Conservation (phyloP, 2,797 vertebrate genomes). For the Myotis findleyi region DNA sequence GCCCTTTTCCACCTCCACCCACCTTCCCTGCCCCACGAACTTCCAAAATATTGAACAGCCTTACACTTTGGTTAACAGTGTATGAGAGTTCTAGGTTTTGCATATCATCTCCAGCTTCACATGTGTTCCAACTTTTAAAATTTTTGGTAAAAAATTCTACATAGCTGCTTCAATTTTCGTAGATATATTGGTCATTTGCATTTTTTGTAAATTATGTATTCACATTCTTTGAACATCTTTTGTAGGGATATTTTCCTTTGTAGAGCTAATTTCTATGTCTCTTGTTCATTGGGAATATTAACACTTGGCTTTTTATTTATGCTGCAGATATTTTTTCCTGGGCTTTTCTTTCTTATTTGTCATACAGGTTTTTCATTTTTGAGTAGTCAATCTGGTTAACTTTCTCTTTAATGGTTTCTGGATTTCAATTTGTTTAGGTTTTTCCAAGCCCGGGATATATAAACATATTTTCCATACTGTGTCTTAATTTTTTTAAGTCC, state of each 20-base stretch:
- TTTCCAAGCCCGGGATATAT: not conserved
- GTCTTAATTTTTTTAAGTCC: not conserved
- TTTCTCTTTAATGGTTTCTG: not conserved
- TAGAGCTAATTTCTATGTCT: not conserved
- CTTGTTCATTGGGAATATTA: no score
- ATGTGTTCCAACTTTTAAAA: not conserved
- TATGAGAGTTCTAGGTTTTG: not conserved
- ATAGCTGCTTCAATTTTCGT: not conserved
- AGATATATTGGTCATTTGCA: not conserved
- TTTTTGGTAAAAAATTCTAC: not conserved
- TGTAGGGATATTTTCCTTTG: not conserved
- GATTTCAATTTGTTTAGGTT: not conserved
- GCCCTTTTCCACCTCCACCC: no score
- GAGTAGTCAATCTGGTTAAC: not conserved
- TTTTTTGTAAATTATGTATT: not conserved
- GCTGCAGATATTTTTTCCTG: not conserved
- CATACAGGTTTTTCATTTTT: not conserved
- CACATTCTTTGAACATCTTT: not conserved
- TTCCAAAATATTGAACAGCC: not conserved
- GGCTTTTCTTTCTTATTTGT: not conserved
- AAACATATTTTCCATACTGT: not conserved
- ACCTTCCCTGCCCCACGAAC: no score
- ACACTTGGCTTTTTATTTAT: not conserved
- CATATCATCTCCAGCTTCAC: not conserved
- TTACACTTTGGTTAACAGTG: not conserved